These are phyloP conservation scores for Pogonomyrmex californicus DNA, from an alignment of 1,140 invertebrate species.

Conservation along the genomic window DNA sequence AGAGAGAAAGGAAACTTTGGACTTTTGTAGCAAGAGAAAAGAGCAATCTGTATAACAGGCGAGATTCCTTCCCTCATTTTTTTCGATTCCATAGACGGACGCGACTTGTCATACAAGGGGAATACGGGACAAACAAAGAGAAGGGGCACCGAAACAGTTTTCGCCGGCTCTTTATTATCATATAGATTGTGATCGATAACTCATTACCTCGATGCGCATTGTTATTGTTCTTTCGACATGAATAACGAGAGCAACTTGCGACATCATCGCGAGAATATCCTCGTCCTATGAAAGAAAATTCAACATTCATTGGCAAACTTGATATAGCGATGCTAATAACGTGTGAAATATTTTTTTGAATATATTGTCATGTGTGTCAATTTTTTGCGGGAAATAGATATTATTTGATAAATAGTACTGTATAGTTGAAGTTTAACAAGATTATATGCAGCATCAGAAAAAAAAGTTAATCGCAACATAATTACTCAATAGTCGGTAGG, in stretches of 20 bases:
- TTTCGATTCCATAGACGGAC: background rate
- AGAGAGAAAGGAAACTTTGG: constrained; percentile 28
- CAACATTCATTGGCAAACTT: background rate
- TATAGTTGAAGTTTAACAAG: background rate
- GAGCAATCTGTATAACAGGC: constrained; percentile 61
- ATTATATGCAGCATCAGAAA: constrained; percentile 33
- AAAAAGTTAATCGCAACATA: constrained; percentile 54
- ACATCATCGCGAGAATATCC: background rate
- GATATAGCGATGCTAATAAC: constrained; percentile 12
- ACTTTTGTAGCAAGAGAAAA: constrained; percentile 10
- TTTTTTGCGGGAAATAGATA: background rate
- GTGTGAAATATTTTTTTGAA: constrained; percentile 50
- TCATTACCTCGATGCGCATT: constrained; percentile 39
- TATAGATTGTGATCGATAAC: constrained; percentile 68
- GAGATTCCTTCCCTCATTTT: constrained; percentile 40
- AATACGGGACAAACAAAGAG: constrained; percentile 35
- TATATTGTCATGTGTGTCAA: background rate
- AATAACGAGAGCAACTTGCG: constrained; percentile 25
- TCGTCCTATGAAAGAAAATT: background rate
- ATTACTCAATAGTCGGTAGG: constrained; percentile 43
- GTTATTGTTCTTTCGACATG: constrained; percentile 29
- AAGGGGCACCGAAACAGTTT: constrained; percentile 34
- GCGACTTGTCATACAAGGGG: constrained; percentile 54
- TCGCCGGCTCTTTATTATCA: constrained; percentile 54
- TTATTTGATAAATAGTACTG: constrained; percentile 48